These are phyloP conservation scores for Eulimnadia texana DNA, from an alignment of 1,140 invertebrate genomes.

Conservation along the genomic window DNA sequence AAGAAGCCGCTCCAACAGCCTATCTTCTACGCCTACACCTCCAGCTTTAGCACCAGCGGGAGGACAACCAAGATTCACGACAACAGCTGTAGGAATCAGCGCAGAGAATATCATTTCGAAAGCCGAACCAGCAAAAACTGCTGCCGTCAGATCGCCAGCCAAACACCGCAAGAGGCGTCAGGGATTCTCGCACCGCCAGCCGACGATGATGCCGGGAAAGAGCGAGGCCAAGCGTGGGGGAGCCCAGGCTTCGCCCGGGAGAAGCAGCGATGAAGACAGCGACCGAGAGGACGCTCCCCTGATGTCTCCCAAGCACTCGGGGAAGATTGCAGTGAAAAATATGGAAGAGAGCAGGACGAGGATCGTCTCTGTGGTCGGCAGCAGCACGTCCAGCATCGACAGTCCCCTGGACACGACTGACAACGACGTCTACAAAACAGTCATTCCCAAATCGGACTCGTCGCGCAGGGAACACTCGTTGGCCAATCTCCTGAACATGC, in stretches of 20 bases:
- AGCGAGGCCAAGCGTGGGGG: background rate
- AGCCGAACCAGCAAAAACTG: background rate
- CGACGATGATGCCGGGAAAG: background rate
- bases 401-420: slow-evolving; percentile 7
- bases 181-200: background rate
- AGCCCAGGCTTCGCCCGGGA: background rate
- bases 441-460: slow-evolving; percentile 6
- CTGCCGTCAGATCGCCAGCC: background rate
- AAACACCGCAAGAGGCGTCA: slow-evolving; percentile 4
- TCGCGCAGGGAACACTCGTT: slow-evolving; percentile 1
- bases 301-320: background rate
- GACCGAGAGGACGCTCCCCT: slow-evolving; percentile 5
- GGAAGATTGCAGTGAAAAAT: no score
- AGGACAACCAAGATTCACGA: background rate
- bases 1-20: background rate
- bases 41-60: background rate
- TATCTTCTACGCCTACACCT: background rate
- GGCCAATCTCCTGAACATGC: slow-evolving; percentile 1
- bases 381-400: slow-evolving; percentile 6
- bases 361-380: background rate
- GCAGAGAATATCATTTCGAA: background rate
- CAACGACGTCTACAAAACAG: slow-evolving; percentile 9
- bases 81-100: background rate
- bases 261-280: slow-evolving; percentile 1
- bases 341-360: no score